Percentiles rank a stretch among this genome's conserved stretches.
Evolutionary conservation across 2,797 vertebrate genomes (phyloP).

Genomic region (Eupleurogrammus muticus): DNA sequence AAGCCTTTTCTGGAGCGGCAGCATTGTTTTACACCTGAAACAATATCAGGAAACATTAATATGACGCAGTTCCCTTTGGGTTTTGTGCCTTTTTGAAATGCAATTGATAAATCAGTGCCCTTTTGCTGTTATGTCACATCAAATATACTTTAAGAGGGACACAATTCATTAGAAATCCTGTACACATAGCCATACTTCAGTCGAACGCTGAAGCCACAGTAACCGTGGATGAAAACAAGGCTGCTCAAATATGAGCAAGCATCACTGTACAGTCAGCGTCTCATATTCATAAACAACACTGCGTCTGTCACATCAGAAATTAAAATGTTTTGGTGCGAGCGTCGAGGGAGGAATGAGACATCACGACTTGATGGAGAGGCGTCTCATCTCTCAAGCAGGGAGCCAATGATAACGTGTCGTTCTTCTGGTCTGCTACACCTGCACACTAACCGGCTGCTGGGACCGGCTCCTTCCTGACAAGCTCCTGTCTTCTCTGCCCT

Average conservation of each 20-base stretch:
- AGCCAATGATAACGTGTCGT: constrained; percentile 76
- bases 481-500: constrained; percentile 78
- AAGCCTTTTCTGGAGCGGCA: not conserved
- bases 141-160: not conserved
- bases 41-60: not conserved
- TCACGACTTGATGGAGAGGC: constrained; percentile 68
- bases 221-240: constrained; percentile 14
- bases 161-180: not conserved
- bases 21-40: not conserved
- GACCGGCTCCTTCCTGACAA: constrained; percentile 73
- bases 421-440: constrained; percentile 79
- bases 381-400: constrained; percentile 74
- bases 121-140: not conserved
- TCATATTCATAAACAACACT: constrained; percentile 60
- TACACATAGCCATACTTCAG: not conserved
- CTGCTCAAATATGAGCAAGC: constrained; percentile 24
- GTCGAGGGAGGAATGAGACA: constrained; percentile 66
- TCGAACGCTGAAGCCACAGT: too few species aligned
- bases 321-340: constrained; percentile 52
- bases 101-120: not conserved
- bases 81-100: not conserved
- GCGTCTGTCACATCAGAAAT: constrained; percentile 55
- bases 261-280: constrained; percentile 8
- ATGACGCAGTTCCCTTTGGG: not conserved
- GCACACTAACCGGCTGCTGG: constrained; percentile 74